Base-by-base conservation (phyloP, 2,113 vertebrate genomes). In the Hemiscyllium ocellatum region DNA sequence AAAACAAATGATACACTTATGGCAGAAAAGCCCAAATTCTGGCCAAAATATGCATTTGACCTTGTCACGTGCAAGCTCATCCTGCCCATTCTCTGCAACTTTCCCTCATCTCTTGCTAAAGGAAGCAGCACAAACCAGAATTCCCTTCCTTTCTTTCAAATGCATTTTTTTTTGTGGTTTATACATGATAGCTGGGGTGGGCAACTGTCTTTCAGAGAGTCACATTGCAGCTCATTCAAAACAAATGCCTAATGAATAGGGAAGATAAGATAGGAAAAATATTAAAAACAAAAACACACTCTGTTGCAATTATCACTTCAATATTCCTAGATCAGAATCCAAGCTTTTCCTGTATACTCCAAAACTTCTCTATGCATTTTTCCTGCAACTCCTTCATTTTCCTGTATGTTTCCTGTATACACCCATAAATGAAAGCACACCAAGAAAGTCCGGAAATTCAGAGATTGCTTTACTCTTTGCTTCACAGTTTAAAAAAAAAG, bases 301-400 rank as follows among this genome's bases (percentile, higher is more conserved):
- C 37, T 95, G 29, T 52, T 95, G 22, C 94, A 76, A 72, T 42
- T 72, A 22, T 26, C 20, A 76, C 29, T 70, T 69, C 19, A 37
- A 13, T 95, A 22, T 50, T 72, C 93, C 12, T 50, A 70, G 93
- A 95, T 50, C 68, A 95, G 68, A 72, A 95, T 72, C 10, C 94
- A 72, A 24, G 94, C 68, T 50, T 76, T 95, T 95, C 69, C 94
- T 72, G 69, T 26, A 52, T 42, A 17, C 69, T 50, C 26, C 2
- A 37, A 68, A 95, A 47, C 12, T 95, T 95, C 52, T 50, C 94
- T 72, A 26, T 95, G 69, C 52, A 72, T 70, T 95, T 72, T 95
- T 72, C 68, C 69, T 95, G 94, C 94, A 95, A 26, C 42, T 95
- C 69, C 42, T 52, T 95, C 66, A 47, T 95, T 95, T 95, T 70